Percentiles rank a stretch among this genome's conserved stretches.
Conservation (phyloP, 2,797 vertebrate species). For the Morus bassanus region DNA sequence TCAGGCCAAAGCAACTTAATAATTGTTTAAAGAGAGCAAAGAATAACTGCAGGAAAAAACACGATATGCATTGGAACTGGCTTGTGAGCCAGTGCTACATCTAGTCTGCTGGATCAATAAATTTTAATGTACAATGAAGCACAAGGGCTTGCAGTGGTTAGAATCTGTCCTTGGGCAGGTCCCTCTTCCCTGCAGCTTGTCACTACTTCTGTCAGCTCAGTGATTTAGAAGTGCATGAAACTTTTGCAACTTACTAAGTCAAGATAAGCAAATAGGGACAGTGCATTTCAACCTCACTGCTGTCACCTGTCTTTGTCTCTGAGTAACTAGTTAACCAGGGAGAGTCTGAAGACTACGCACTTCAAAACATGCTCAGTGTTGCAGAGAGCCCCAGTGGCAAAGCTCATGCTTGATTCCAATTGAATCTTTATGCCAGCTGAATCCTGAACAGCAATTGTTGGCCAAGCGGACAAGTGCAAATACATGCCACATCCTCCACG, state of each 20-base stretch:
- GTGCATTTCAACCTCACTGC: background rate
- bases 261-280: background rate
- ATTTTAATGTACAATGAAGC: background rate
- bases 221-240: background rate
- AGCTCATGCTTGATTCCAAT: background rate
- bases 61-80: background rate
- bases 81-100: background rate
- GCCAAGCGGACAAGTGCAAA: background rate
- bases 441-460: background rate
- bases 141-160: background rate
- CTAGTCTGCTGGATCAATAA: background rate
- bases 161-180: background rate
- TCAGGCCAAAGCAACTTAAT: background rate
- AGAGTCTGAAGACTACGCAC: background rate
- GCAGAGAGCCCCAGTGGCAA: background rate
- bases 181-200: background rate
- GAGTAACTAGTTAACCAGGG: background rate
- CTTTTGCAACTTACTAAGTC: background rate
- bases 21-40: background rate
- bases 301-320: background rate
- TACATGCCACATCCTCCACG: background rate
- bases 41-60: background rate
- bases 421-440: background rate
- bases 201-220: background rate
- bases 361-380: background rate